Evolutionary conservation across 2,797 vertebrate species (phyloP).

Genomic region (Ctenosaura bakeri): DNA sequence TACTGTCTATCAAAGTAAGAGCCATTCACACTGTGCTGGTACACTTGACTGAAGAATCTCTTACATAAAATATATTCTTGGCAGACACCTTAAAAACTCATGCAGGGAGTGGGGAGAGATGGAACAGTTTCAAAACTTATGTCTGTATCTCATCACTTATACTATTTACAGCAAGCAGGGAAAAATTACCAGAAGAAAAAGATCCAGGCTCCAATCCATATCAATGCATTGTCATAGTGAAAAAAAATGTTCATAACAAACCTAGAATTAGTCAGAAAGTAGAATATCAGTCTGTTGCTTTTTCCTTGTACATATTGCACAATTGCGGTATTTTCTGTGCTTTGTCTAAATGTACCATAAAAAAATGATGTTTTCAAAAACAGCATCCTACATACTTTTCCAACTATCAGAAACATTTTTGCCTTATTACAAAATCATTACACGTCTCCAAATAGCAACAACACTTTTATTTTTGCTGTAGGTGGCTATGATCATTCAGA

Average conservation of each 20-base stretch:
- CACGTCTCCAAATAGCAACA: conserved; percentile 1
- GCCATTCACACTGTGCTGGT: conserved; percentile 43
- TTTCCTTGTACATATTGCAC: not conserved
- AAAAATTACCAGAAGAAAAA: conserved; percentile 38
- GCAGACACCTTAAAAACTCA: conserved; percentile 43
- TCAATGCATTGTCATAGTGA: conserved; percentile 45
- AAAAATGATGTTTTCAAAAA: not conserved
- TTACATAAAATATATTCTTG: conserved; percentile 58
- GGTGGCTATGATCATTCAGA: not conserved
- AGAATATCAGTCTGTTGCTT: conserved; percentile 15
- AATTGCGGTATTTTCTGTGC: not conserved
- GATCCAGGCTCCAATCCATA: conserved; percentile 35
- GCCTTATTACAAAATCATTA: not conserved
- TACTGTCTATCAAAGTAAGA: conserved; percentile 44
- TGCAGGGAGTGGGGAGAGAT: conserved; percentile 38
- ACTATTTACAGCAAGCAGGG: conserved; percentile 56
- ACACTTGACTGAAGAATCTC: conserved; percentile 61
- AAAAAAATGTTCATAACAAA: conserved; percentile 34
- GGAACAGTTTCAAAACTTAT: conserved; percentile 55
- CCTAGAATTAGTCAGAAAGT: conserved; percentile 34
- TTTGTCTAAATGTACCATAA: not conserved
- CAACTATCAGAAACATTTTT: not conserved
- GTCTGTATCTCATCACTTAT: conserved; percentile 56
- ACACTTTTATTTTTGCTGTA: not conserved
- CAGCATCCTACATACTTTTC: not conserved